Base-by-base conservation (phyloP, 2,797 vertebrate species). In the Parambassis ranga region DNA sequence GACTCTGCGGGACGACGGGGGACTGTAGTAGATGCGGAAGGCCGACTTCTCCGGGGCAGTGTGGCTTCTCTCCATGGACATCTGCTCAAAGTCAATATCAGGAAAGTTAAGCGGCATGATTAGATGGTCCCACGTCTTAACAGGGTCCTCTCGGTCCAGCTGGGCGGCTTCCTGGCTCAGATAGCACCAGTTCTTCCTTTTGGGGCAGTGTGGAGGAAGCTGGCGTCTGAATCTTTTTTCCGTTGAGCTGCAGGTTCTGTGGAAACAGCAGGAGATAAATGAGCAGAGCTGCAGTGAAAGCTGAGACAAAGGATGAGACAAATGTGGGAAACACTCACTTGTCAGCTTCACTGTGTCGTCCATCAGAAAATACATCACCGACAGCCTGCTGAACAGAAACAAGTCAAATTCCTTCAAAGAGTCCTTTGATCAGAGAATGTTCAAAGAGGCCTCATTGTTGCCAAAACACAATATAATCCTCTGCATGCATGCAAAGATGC, bases 21-120 rank as follows among this genome's bases (percentile, higher is more conserved):
- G 97, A 81, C 97, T 98, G 81, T 95, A 98, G 87, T 99, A 99
- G 82, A 99, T 95, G 2, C 97, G 94, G 58, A 95, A 91, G 39
- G 90, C 85, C 0, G 96, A 96, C 84, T 89, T 96, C 79, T 98
- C 97, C 0, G 97, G 97, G 0, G 96, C 96, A 0, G 97, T 99
- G 89, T 98, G 93, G 91, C 96, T 97, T 65, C 94, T 94, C 58
- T 94, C 92, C 80, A 90, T 84, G 35, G 86, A 91, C 67, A 92
- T 93, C 81, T 91, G 92, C 4, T 91, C 74, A 3, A 93, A 84
- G 49, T 95, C 90, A 0, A 93, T 87, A 37, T 89, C 83, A 0
- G 92, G 91, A 73, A 96, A 89, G 75, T 88, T 87, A n/a, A 82
- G 89, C 24, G 91, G 87, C 86, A 73, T 92, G 0, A 92, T 86